These are phyloP conservation scores for Hyla sarda DNA, from an alignment of 2,113 vertebrate genomes.

Conservation along the genomic window DNA sequence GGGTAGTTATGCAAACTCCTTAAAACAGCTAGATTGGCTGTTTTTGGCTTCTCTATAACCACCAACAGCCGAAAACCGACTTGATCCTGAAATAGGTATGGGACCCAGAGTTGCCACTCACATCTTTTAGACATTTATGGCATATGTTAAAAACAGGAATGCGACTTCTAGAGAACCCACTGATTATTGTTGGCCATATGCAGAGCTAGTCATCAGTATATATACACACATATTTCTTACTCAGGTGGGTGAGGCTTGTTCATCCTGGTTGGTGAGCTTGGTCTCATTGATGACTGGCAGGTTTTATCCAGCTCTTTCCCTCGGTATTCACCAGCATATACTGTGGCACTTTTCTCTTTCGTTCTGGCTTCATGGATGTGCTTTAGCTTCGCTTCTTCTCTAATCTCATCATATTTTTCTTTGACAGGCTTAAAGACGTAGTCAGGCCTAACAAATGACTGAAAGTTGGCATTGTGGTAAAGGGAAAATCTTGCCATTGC, in stretches of 20 bases:
- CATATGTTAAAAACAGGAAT: no score
- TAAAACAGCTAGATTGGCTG: no score
- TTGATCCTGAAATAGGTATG: no score
- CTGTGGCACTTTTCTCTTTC: constrained; percentile 56
- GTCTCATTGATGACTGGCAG: not conserved
- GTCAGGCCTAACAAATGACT: constrained; percentile 49
- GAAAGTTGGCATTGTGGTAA: constrained; percentile 53
- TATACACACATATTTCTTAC: constrained; percentile 62
- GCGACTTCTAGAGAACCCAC: no score
- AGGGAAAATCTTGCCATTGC: constrained; percentile 42
- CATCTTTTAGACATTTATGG: no score
- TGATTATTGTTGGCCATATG: no score
- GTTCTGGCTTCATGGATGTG: constrained; percentile 62
- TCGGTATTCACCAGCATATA: constrained; percentile 58
- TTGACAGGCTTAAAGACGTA: not conserved
- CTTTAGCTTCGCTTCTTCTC: constrained; percentile 45
- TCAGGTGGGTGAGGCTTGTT: constrained; percentile 58
- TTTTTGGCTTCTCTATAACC: no score
- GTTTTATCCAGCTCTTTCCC: constrained; percentile 62
- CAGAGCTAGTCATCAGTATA: no score
- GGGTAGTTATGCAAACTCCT: no score
- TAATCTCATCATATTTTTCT: constrained; percentile 64
- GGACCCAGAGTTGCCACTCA: no score
- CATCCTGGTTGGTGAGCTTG: constrained; percentile 49
- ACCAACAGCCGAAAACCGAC: no score